Base-by-base conservation (phyloP, 2,888 invertebrate genomes). In the Exephanes ischioxanthus region DNA sequence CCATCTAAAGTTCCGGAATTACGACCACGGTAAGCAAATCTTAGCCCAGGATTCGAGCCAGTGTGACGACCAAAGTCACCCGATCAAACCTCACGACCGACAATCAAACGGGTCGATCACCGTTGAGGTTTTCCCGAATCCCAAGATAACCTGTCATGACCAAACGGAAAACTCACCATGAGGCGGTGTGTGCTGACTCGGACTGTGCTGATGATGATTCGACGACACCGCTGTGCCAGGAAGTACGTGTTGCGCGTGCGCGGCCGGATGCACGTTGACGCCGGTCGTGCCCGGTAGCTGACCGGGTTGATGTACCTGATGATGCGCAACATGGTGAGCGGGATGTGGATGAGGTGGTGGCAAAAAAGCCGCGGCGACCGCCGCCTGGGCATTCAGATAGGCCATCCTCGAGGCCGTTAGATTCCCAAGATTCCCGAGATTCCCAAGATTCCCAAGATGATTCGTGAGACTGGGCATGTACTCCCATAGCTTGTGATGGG, bases 351-450 rank as follows among this genome's bases (percentile, higher is more conserved):
- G 94, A 7, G 93, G 93, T 55, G 96, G 96, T 41, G 97, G 97
- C 90, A 98, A 94, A 94, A 98, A 98, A 68, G 98, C 98, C 19
- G 98, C 98, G 9, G 97, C 98, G 68, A 98, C 98, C n/a, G 98
- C 98, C 61, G 98, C 98, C 93, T 98, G 98, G 73, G 98, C 98
- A 94, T 98, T 98, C 94, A 98, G 97, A 94, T 98, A 98, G 82
- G 97, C 97, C 96, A 98, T 98, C 61, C 98, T 95, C 91, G 97
- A 97, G 77, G 96, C 96, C 72, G 97, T 97, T 94, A 97, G 95
- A 84, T 96, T 96, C 92, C 96, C 96, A 6, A 93, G 88, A 79
- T 93, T 92, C 51, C 94, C 94, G 37, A 94, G 90, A 82, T 94
- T 94, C 30, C 92, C 93, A 61, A 93, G 87, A 78, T 90, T 90